These are phyloP conservation scores for Cassiopea andromeda DNA, from an alignment of 30 jellyfish, hydroid and myxozoan genomes.

Conservation along the genomic window DNA sequence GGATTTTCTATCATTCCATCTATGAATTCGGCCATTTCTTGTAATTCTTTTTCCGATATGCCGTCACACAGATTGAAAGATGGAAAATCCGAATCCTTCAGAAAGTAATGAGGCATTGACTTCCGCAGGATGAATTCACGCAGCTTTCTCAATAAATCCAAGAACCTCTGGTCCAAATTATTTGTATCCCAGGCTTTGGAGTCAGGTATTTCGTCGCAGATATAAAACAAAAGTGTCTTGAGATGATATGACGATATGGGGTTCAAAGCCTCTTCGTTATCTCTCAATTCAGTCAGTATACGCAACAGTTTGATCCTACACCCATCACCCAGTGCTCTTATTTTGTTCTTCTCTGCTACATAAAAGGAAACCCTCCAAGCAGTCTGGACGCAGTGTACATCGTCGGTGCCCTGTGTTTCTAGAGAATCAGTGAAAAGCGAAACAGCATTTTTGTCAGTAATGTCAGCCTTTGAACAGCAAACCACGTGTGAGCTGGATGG, in stretches of 20 bases:
- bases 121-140: conserved; percentile 21
- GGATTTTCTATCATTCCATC: conserved; percentile 60
- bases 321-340: conserved; percentile 77
- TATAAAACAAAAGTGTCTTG: conserved; percentile 68
- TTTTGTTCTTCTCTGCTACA: conserved; percentile 84
- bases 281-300: conserved; percentile 79
- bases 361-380: conserved; percentile 80
- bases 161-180: conserved; percentile 40
- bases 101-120: conserved; percentile 62
- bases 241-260: conserved; percentile 76
- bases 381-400: conserved; percentile 9
- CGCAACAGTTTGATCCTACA: conserved; percentile 77
- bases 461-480: conserved; percentile 45
- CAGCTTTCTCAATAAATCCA: conserved; percentile 34
- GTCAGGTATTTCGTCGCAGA: conserved; percentile 56
- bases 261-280: conserved; percentile 62
- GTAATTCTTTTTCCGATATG: conserved; percentile 20
- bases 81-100: conserved; percentile 79
- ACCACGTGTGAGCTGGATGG: conserved; percentile 89
- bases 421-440: background rate
- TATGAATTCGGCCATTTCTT: conserved; percentile 47
- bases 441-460: background rate
- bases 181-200: conserved; percentile 57
- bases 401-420: background rate
- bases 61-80: conserved; percentile 59